Evolutionary conservation across 2,113 vertebrate species (phyloP), one percentile per base, ranked within the genome.

Genomic region (Blennius ocellaris): DNA sequence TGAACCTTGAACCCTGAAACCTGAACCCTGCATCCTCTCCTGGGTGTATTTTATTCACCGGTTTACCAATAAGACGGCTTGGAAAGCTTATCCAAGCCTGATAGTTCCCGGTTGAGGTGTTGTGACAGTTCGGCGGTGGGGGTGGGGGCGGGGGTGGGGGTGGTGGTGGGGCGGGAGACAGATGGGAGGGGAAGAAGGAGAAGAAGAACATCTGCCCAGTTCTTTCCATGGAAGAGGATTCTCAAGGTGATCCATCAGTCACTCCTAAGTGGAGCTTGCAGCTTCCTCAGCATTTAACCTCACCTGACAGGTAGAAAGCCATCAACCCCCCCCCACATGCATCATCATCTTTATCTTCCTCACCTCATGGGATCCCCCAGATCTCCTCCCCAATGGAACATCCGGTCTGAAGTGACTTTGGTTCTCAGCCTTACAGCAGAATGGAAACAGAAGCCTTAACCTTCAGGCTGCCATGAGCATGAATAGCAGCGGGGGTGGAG

Each of bases 361-460:
- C 62, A 70, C 51, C 59, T 30, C 48, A 36, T 38, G 40, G 57
- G 76, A 57, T 54, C 60, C 36, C 43, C 36, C 21, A 50, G 58
- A 71, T 44, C 68, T 47, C 73, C 21, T 30, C 21, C 4, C 21
- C 21, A 30, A 30, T 30, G 21, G 4, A 30, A 30, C 21, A 4
- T 30, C 21, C 21, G 21, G 21, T 30, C 21, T 30, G 21, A 30
- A 30, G 21, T 30, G 21, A 30, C 4, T 2, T 30, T 30, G 21
- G 21, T 30, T 30, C 21, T 30, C 21, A 30, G 21, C 21, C 21
- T 51, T 67, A 80, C 62, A 6, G 5, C 40, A 9, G 57, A 81
- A 68, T 83, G 62, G 71, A 79, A 87, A 76, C 66, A 77, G 54
- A 88, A 59, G 57, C 78, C 11, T 78, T 87, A 81, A 88, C 87